Evolutionary conservation across 1,140 invertebrate species (phyloP).

Genomic region (Pogonus chalceus): DNA sequence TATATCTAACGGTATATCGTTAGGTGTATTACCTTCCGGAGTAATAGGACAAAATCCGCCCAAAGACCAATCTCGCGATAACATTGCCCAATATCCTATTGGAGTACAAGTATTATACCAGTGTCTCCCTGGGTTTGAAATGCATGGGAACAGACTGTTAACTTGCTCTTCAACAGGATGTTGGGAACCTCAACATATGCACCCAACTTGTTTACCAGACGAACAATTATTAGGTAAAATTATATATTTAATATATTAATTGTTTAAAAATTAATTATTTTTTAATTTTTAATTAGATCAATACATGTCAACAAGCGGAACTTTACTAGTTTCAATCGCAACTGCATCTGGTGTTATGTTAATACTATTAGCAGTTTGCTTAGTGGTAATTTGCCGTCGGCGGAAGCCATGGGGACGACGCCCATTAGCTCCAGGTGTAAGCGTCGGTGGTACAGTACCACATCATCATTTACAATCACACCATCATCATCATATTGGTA

Average conservation of each 20-base stretch:
- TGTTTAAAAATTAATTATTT: not conserved
- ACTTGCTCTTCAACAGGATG: conserved; percentile 36
- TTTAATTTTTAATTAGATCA: conserved; percentile 1
- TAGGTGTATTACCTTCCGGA: conserved; percentile 9
- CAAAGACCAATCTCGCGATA: no score
- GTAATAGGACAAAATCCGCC: no score
- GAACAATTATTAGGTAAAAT: no score
- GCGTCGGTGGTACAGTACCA: conserved; percentile 21
- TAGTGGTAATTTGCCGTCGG: conserved; percentile 29
- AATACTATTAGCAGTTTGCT: conserved; percentile 30
- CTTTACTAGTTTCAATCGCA: conserved; percentile 31
- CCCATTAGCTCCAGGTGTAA: conserved; percentile 20
- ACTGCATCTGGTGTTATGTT: conserved; percentile 33
- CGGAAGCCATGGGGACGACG: conserved; percentile 15
- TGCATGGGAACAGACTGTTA: conserved; percentile 32
- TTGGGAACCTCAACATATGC: conserved; percentile 34
- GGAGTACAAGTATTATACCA: conserved; percentile 34
- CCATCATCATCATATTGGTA: not conserved
- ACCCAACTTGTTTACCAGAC: not conserved
- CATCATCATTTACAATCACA: not conserved
- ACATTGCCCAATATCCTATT: no score
- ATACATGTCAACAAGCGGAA: conserved; percentile 10
- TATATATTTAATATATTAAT: not conserved
- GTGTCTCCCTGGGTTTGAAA: conserved; percentile 35
- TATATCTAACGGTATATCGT: conserved; percentile 15